Evolutionary conservation across 2,888 invertebrate genomes (phyloP), one percentile per base, ranked within the genome.

Genomic region (Drosophila fulvimacula): DNA sequence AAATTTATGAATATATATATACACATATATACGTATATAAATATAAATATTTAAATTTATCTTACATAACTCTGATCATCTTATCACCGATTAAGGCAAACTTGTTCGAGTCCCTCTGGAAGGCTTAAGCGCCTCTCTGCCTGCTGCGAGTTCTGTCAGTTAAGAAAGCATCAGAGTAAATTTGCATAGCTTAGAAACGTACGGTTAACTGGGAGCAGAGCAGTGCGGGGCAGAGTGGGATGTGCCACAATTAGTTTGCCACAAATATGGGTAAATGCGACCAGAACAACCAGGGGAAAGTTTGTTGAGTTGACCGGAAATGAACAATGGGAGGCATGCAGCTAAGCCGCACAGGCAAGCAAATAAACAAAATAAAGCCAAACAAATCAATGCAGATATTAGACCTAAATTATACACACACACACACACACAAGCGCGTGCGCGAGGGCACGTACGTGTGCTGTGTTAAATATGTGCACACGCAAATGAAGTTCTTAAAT

Each of bases 161-260:
- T 52, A 57, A 36, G 53, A 44, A 64, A 55, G 39, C 42, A 53
- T 4, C 46, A 49, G 52, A 59, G 46, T 24, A 58, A 59, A 84
- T 87, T 87, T 74, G 66, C 81, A 87, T 82, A 77, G 72, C 65
- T 71, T 57, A 53, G 53, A 52, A 30, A 36, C 41, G 46, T 65
- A 60, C 38, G 58, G 5, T n/a, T n/a, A n/a, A n/a, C n/a, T n/a
- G n/a, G n/a, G n/a, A n/a, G n/a, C n/a, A n/a, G n/a, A n/a, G n/a
- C n/a, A n/a, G n/a, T 5, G 27, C 27, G 27, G 27, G n/a, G 17
- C 42, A 34, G 21, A 19, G 11, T 34, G 62, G 21, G 19, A 53
- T 66, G 60, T 55, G 64, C 70, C 49, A 49, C 76, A 76, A 76
- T 79, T 79, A 79, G 76, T 59, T 64, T 53, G 60, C 69, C 67